Conservation (phyloP, 2,113 vertebrate genomes). For the western clawed frog (Xenopus tropicalis) region DNA sequence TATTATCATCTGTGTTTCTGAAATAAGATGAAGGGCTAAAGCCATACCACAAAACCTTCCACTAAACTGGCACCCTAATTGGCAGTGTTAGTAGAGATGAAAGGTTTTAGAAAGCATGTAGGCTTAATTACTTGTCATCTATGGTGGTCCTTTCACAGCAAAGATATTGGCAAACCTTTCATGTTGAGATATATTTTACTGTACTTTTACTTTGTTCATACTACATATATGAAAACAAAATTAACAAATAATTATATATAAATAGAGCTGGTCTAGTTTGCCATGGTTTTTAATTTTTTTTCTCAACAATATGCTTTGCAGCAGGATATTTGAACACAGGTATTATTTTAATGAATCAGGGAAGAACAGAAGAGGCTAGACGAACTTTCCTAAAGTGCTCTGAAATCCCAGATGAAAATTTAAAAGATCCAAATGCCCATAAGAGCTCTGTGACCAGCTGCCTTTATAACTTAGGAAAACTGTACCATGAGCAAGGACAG, state of each 20-base stretch:
- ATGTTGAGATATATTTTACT: no score
- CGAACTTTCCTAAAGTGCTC: constrained; percentile 92
- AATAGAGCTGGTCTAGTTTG: no score
- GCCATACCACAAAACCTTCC: constrained; percentile 40
- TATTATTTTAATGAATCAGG: constrained; percentile 97
- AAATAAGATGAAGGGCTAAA: constrained; percentile 32
- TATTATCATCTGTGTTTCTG: constrained; percentile 37
- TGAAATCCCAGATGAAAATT: constrained; percentile 95
- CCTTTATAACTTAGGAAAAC: constrained; percentile 95
- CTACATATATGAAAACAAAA: no score
- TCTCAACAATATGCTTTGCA: constrained; percentile 48
- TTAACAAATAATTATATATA: no score
- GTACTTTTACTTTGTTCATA: no score
- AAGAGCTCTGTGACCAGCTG: constrained; percentile 98
- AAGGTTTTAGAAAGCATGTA: constrained; percentile 30
- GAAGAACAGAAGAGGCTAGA: constrained; percentile 86
- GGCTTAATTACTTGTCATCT: constrained; percentile 10
- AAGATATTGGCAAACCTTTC: neutral
- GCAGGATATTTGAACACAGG: constrained; percentile 99
- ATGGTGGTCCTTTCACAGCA: constrained; percentile 30
- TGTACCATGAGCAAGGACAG: constrained; percentile 92
- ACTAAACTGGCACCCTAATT: constrained; percentile 36
- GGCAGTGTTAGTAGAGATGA: constrained; percentile 38
- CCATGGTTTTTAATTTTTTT: neutral
- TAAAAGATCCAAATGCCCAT: constrained; percentile 96